Conservation (phyloP, 2,113 vertebrate genomes). For the Daphoenositta chrysoptera region DNA sequence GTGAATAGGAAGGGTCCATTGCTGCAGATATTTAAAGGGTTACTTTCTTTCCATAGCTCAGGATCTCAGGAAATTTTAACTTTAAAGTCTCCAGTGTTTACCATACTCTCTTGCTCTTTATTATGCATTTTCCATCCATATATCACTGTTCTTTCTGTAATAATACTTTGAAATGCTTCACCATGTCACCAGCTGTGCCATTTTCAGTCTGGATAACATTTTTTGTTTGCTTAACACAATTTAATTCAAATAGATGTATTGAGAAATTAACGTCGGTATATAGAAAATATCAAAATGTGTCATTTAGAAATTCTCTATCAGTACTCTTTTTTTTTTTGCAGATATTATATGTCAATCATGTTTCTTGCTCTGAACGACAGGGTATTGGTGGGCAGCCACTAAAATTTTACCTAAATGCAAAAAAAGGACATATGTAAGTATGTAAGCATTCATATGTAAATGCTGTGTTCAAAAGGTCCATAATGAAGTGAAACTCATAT, state of each 20-base stretch:
- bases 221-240: background rate
- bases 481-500: background rate
- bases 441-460: background rate
- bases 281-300: background rate
- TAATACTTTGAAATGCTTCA: background rate
- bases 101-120: background rate
- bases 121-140: background rate
- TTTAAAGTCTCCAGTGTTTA: background rate
- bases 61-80: background rate
- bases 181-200: background rate
- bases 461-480: background rate
- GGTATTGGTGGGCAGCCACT: background rate
- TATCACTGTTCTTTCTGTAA: background rate
- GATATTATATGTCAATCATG: background rate
- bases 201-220: background rate
- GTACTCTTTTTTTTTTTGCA: background rate
- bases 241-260: background rate
- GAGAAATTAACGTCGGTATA: background rate
- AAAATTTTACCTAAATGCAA: background rate
- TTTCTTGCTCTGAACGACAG: background rate
- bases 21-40: background rate
- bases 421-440: background rate
- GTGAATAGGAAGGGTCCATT: rapidly evolving
- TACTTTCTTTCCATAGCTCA: background rate
- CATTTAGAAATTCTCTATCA: background rate